phyloP scores from a whole-genome alignment of 1,140 invertebrate genomes.

The Bicyclus anynana region DNA sequence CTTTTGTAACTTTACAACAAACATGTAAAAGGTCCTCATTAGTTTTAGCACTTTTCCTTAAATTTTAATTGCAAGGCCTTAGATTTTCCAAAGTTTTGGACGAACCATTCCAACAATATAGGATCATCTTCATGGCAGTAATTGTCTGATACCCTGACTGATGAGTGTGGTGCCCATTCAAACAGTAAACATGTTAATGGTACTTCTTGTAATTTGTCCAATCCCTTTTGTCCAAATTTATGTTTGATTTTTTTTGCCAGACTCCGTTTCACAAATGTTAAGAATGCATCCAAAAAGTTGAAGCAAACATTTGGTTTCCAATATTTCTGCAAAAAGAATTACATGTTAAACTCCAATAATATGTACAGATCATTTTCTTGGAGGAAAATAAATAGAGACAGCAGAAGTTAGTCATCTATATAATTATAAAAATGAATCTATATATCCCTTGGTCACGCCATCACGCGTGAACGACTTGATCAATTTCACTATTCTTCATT shows the following conservation, averaged over 20 bases:
- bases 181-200: constrained; percentile 50
- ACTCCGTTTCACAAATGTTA: constrained; percentile 57
- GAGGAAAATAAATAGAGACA: too few relatives aligned
- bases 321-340: constrained; percentile 49
- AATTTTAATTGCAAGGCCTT: too few relatives aligned
- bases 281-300: constrained; percentile 61
- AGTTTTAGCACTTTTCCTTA: too few relatives aligned
- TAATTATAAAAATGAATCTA: too few relatives aligned
- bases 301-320: constrained; percentile 63
- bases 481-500: too few relatives aligned
- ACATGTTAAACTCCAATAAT: neutral
- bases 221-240: constrained; percentile 41
- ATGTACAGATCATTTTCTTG: too few relatives aligned
- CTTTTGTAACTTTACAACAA: too few relatives aligned
- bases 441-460: too few relatives aligned
- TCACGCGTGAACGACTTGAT: too few relatives aligned
- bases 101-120: constrained; percentile 55
- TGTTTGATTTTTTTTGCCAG: constrained; percentile 43
- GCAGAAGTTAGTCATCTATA: too few relatives aligned
- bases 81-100: constrained; percentile 37
- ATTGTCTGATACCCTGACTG: constrained; percentile 37
- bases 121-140: constrained; percentile 57
- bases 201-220: constrained; percentile 40
- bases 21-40: too few relatives aligned
- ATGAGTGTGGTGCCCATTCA: constrained; percentile 44